phyloP scores from a whole-genome alignment of 2,113 vertebrate genomes.

The Eulemur rufifrons region DNA sequence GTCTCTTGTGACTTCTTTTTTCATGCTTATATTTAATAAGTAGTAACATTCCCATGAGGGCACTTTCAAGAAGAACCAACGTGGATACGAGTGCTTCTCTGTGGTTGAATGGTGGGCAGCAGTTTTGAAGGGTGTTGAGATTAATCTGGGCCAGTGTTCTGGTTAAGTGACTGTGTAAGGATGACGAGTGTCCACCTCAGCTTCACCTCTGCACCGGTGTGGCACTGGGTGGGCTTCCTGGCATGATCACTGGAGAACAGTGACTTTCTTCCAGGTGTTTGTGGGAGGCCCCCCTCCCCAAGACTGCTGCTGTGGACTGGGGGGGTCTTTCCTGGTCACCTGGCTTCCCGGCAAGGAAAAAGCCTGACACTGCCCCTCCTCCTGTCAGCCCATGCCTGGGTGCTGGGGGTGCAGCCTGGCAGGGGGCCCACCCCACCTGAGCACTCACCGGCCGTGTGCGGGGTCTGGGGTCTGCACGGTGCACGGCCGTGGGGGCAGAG shows the following conservation, averaged over 20 bases:
- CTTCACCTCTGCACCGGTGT: fast-evolving
- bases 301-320: no score
- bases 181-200: neutral
- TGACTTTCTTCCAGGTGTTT: neutral
- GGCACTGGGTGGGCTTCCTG: neutral
- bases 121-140: neutral
- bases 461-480: neutral
- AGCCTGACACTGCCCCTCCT: neutral
- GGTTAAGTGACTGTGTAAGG: no score
- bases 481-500: neutral
- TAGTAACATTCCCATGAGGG: neutral
- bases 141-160: neutral
- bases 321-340: no score
- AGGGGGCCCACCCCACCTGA: fast-evolving
- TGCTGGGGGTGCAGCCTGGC: no score
- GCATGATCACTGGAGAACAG: neutral
- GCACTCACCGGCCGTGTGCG: fast-evolving
- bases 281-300: neutral
- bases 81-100: neutral
- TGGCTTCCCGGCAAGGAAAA: neutral
- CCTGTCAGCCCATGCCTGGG: neutral
- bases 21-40: neutral
- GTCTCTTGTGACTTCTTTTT: neutral
- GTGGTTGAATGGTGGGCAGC: neutral
- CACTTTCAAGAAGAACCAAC: neutral